phyloP scores from a whole-genome alignment of 2,113 vertebrate species.

The Tricholaema leucomelas region DNA sequence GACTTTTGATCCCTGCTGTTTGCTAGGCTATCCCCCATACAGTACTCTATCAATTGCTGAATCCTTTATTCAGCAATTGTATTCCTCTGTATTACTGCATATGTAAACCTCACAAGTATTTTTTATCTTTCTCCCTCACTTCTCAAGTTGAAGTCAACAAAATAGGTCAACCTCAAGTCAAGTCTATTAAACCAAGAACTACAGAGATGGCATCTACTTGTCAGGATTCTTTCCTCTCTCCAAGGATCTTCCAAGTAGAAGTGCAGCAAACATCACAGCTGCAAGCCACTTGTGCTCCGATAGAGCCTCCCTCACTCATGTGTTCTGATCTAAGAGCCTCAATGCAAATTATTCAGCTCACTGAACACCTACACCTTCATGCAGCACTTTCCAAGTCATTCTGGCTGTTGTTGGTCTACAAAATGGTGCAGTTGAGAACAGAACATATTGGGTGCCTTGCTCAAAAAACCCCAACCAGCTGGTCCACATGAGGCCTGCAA shows the following conservation, averaged over 20 bases:
- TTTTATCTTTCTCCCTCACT: not conserved
- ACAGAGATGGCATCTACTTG: not conserved
- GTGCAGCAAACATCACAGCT: not conserved
- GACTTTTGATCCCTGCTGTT: not conserved
- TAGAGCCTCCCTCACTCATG: not conserved
- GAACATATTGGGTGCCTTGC: not conserved
- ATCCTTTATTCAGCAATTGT: not conserved
- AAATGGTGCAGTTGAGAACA: not conserved
- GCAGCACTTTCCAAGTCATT: not conserved
- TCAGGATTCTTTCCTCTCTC: not conserved
- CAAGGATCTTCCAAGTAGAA: not conserved
- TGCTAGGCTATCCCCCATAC: not conserved
- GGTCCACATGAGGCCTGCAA: not conserved
- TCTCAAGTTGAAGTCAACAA: slow-evolving; percentile 1
- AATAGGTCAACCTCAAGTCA: not conserved
- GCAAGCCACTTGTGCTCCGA: not conserved
- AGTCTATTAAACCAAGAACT: not conserved
- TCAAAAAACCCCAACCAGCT: not conserved
- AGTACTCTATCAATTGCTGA: not conserved
- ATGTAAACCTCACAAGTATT: not conserved
- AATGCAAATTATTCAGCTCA: not conserved
- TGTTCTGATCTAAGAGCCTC: not conserved
- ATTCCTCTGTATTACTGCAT: not conserved
- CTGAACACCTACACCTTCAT: not conserved
- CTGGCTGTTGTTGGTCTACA: not conserved